Base-by-base conservation (phyloP, 2,113 vertebrate species). In the Brachirus orientalis region DNA sequence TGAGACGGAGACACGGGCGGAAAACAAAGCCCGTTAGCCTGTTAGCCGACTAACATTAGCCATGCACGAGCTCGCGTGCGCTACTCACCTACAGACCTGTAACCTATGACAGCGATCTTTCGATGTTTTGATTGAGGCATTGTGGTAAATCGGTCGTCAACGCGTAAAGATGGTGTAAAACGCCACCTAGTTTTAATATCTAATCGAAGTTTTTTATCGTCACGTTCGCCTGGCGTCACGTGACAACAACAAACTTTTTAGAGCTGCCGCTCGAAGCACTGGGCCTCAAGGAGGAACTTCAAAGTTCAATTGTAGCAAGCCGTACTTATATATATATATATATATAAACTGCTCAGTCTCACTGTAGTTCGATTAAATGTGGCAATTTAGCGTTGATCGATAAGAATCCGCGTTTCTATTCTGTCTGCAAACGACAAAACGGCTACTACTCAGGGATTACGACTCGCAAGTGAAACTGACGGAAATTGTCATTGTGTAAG, bases 191-290 rank as follows among this genome's bases (percentile, higher is more conserved):
- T 84, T 90, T 80, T 63, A 83, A 86, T 66, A 72, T 79, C 68
- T n/a, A 84, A 69, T 83, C 77, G 80, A 92, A 92, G 82, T n/a
- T 93, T 90, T 50, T 92, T 91, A 93, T 79, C 82, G 78, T 88
- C 85, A 90, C 91, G 88, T 92, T 92, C 90, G 91, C 76, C 70
- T 86, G 60, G 10, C 77, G 89, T 94, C 93, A 94, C 93, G 92
- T 94, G 93, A 94, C 90, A 92, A 94, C 90, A 94, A 94, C 93
- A 94, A 94, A 94, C 92, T 93, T 93, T 90, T 83, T 70, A 44
- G 80, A 82, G 77, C 69, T n/a, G 79, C 86, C 62, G 69, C 79
- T 88, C 73, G 75, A 87, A 87, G 77, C 53, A 22, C 69, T 72
- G 86, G 90, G 91, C 89, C 87, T 88, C 84, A 63, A 72, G 80